These are phyloP conservation scores for Halesus radiatus DNA, from an alignment of 1,140 invertebrate genomes.

Conservation along the genomic window DNA sequence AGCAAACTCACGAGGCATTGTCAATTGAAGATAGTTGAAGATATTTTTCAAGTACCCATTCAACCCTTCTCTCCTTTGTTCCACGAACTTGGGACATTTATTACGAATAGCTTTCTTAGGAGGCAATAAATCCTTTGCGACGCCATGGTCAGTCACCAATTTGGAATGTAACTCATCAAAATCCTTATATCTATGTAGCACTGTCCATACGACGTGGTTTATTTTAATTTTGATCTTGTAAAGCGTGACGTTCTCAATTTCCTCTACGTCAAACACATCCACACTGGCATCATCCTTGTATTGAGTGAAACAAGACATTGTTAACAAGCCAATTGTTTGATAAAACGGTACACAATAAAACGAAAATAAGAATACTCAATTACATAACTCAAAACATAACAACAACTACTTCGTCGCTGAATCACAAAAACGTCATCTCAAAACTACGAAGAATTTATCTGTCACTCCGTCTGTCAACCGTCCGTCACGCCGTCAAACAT, in stretches of 20 bases:
- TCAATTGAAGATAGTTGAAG: conserved; percentile 79
- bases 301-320: conserved; percentile 53
- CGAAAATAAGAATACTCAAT: conserved; percentile 27
- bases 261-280: conserved; percentile 63
- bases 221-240: conserved; percentile 68
- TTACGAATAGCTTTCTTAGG: conserved; percentile 87
- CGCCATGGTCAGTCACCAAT: conserved; percentile 82
- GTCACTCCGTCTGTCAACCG: not conserved
- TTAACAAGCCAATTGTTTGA: not conserved
- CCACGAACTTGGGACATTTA: conserved; percentile 84
- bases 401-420: not conserved
- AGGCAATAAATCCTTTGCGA: conserved; percentile 85
- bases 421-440: conserved; percentile 38
- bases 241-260: conserved; percentile 68
- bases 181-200: conserved; percentile 89
- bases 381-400: conserved; percentile 41
- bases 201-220: conserved; percentile 80
- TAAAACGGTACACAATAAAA: not conserved
- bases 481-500: not conserved
- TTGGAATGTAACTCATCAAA: conserved; percentile 90
- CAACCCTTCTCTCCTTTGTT: conserved; percentile 83
- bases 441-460: not conserved
- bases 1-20: conserved; percentile 82
- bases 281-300: conserved; percentile 64
- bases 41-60: conserved; percentile 86